Evolutionary conservation across 2,113 vertebrate genomes (phyloP).

Genomic region (Aptenodytes patagonicus): DNA sequence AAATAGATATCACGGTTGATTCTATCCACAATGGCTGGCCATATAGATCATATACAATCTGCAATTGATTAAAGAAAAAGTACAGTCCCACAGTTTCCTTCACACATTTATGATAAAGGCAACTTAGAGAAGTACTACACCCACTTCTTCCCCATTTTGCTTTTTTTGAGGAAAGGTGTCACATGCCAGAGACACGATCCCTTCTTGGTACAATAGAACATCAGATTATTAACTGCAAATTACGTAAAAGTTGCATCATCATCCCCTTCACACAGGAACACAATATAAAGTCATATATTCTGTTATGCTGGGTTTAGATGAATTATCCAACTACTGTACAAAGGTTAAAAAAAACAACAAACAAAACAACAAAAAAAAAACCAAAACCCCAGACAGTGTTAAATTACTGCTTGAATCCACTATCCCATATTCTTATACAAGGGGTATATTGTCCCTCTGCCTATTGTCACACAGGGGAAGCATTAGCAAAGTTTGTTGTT

Average conservation of each 20-base stretch:
- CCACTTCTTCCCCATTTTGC: background rate
- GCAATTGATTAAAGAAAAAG: background rate
- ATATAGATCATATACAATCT: background rate
- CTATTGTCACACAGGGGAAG: background rate
- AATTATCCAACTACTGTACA: background rate
- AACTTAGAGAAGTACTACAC: background rate
- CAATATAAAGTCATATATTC: background rate
- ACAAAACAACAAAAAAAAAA: background rate
- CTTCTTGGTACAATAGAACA: background rate
- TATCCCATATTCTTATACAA: background rate
- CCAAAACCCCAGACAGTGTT: background rate
- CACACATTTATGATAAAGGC: background rate
- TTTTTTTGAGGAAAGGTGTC: background rate
- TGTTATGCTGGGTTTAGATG: background rate
- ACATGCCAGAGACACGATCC: background rate
- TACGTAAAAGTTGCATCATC: background rate
- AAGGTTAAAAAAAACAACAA: background rate
- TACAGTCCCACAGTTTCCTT: background rate
- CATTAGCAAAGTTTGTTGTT: background rate
- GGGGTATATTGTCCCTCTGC: background rate
- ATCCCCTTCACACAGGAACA: background rate
- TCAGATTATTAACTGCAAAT: background rate
- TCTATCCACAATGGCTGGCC: background rate
- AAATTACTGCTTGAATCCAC: background rate
- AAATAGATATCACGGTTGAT: rapidly evolving